Evolutionary conservation across 2,113 vertebrate genomes (phyloP).

Genomic region (Hippocampus barbouri): DNA sequence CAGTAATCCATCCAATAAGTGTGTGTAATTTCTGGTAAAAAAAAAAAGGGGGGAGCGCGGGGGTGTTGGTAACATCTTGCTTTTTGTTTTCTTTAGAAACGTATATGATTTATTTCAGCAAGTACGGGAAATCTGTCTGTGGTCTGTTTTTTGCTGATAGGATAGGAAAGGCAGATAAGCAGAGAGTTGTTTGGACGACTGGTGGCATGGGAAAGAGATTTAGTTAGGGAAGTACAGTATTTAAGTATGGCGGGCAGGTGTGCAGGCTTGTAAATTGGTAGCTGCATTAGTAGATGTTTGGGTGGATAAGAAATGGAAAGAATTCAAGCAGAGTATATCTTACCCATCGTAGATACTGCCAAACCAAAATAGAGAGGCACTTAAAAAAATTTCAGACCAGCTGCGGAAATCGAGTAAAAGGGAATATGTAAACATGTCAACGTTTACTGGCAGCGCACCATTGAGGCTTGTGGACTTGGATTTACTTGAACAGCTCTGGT

Average conservation of each 20-base stretch:
- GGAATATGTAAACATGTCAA: conserved; percentile 45
- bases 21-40: conserved; percentile 12
- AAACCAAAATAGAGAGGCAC: conserved; percentile 15
- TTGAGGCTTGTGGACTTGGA: conserved; percentile 17
- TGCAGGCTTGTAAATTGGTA: no score
- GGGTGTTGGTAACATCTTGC: conserved; percentile 16
- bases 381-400: conserved; percentile 27
- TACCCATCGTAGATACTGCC: neutral
- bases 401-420: conserved; percentile 25
- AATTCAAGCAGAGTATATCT: no score
- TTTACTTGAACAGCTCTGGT: neutral
- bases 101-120: no score
- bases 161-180: neutral
- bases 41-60: neutral
- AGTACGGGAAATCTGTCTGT: no score
- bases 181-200: neutral
- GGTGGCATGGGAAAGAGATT: neutral
- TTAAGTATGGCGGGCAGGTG: neutral
- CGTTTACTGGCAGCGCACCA: conserved; percentile 42
- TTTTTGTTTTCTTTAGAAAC: neutral
- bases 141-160: neutral
- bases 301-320: neutral
- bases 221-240: neutral
- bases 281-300: neutral
- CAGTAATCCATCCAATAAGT: neutral